Conservation (phyloP, 2,888 invertebrate genomes). For the Tinea pellionella region DNA sequence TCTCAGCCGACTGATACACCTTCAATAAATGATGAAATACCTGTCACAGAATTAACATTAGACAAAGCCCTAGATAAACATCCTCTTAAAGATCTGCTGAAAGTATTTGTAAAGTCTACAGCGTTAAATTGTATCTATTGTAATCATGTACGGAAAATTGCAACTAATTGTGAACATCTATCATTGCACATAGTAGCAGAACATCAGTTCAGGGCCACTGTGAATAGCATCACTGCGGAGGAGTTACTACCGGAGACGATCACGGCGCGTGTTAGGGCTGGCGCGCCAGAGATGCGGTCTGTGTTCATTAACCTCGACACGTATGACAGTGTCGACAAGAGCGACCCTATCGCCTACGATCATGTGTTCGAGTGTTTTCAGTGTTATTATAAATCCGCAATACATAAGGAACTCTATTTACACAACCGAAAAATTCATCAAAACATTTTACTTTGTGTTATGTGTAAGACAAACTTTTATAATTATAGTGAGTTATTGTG, state of each 20-base stretch:
- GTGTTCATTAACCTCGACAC: slow-evolving; percentile 79
- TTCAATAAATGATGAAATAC: slow-evolving; percentile 61
- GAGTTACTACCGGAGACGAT: slow-evolving; percentile 79
- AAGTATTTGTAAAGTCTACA: slow-evolving; percentile 78
- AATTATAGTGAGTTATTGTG: slow-evolving; percentile 89
- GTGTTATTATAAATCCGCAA: slow-evolving; percentile 80
- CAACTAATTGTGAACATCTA: slow-evolving; percentile 85
- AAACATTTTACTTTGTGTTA: slow-evolving; percentile 82
- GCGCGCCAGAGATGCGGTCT: slow-evolving; percentile 71
- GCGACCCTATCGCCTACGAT: slow-evolving; percentile 69
- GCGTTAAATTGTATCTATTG: slow-evolving; percentile 83
- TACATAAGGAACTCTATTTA: slow-evolving; percentile 87
- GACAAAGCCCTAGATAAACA: slow-evolving; percentile 82
- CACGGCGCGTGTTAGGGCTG: slow-evolving; percentile 72
- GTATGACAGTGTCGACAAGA: slow-evolving; percentile 72
- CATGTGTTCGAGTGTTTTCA: slow-evolving; percentile 88
- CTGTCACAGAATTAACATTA: slow-evolving; percentile 76
- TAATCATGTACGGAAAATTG: slow-evolving; percentile 86
- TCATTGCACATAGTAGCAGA: slow-evolving; percentile 82
- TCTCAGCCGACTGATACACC: too few relatives aligned
- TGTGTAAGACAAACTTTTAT: slow-evolving; percentile 89
- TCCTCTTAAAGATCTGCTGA: slow-evolving; percentile 76
- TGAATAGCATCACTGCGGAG: slow-evolving; percentile 81
- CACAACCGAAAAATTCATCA: slow-evolving; percentile 90
- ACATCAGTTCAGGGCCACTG: slow-evolving; percentile 83